Conservation (phyloP, 2,888 invertebrate species). For the Cistogaster globosa region DNA sequence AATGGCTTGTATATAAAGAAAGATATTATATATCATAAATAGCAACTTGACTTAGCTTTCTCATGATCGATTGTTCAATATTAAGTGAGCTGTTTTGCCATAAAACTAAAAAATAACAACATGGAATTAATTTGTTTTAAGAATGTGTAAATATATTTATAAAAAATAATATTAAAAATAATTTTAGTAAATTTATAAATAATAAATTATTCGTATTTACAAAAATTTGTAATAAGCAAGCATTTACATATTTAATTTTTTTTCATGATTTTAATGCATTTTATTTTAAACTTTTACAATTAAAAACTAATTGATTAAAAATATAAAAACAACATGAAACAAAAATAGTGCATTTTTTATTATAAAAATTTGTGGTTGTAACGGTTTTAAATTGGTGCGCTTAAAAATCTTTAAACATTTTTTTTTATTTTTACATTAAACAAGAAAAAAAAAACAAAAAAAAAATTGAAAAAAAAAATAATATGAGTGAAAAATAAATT, state of each 20-base stretch:
- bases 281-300: conserved; percentile 23
- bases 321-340: conserved; percentile 29
- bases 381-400: conserved; percentile 82
- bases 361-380: conserved; percentile 73
- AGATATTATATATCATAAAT: too few species aligned
- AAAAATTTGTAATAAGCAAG: conserved; percentile 40
- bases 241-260: neutral
- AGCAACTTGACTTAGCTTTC: too few species aligned
- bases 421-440: conserved; percentile 66
- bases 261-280: neutral
- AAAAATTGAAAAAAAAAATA: conserved; percentile 18
- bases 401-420: conserved; percentile 67
- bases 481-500: conserved; percentile 41
- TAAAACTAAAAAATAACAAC: neutral
- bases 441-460: conserved; percentile 53
- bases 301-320: conserved; percentile 53
- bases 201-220: neutral
- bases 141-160: too few species aligned
- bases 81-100: too few species aligned
- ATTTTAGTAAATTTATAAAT: conserved; percentile 25
- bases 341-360: conserved; percentile 76
- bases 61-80: too few species aligned
- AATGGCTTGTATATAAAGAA: too few species aligned
- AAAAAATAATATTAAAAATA: neutral
- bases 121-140: too few species aligned